Evolutionary conservation across 1,140 invertebrate genomes (phyloP), one percentile per base, ranked within the genome.

Genomic region (Drosophila santomea): DNA sequence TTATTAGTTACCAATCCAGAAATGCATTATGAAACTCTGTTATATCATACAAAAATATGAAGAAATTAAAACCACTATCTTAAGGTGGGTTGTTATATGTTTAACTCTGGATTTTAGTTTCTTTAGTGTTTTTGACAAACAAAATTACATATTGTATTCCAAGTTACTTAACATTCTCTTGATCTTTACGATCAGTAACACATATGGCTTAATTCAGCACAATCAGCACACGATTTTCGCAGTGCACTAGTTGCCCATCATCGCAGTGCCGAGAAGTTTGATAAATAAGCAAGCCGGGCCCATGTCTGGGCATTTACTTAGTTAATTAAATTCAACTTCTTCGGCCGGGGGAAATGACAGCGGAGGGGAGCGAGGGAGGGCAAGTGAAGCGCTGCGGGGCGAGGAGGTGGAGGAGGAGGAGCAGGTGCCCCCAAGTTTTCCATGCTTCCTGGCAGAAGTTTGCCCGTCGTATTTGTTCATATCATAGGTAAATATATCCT

Each of bases 321-420:
- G 83, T 88, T 88, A 88, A 88, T 88, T 88, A 88, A 88, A 88
- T 88, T 88, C 67, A 88, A 83, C 82, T 85, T 85, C 78, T 89
- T 88, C 50, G 56, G 64, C 44, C 55, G 15, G 36, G 68, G 45
- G 68, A 55, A 74, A 63, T 66, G 66, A 58, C 74, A 82, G 63
- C 41, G 51, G 20, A 20, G 20, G 20, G 55, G 50, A 44, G 58
- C 58, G 20, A 20, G 14, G 5, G 45, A 61, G 78, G 55, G 55
- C 57, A 78, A 74, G 69, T 66, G 55, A 51, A 68, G 48, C 39
- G 74, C 79, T 74, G 51, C 62, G 47, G 64, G 52, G 17, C 44
- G 43, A 36, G 66, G 56, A 67, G 61, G 38, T 35, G 61, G 57
- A 36, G 64, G 60, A 67, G 61, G 38, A 39, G 61, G 60, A 55